phyloP scores from a whole-genome alignment of 64 coral and sea anemone genomes.

The Actinia tenebrosa region DNA sequence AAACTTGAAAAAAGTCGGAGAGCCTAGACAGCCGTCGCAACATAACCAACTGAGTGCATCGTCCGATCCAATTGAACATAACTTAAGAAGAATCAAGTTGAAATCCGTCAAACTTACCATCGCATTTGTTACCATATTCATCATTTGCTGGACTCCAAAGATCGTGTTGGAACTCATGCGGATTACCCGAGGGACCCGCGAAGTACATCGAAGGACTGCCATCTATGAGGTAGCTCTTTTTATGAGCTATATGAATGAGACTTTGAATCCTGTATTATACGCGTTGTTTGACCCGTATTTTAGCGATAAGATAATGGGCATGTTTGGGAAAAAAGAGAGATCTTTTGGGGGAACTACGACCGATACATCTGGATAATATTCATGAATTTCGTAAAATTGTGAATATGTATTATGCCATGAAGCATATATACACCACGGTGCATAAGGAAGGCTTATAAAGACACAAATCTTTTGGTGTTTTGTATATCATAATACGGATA shows the following conservation, averaged over 20 bases:
- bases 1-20: slow-evolving; percentile 44
- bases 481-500: no score
- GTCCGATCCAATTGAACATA: neutral
- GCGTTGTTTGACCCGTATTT: slow-evolving; percentile 54
- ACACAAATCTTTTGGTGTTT: no score
- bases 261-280: slow-evolving; percentile 52
- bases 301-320: neutral
- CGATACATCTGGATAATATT: neutral
- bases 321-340: neutral
- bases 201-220: neutral
- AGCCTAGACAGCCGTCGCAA: neutral
- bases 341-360: neutral
- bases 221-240: slow-evolving; percentile 54
- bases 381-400: no score
- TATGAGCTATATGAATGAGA: slow-evolving; percentile 57
- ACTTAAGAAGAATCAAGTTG: slow-evolving; percentile 27
- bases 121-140: slow-evolving; percentile 25
- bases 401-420: no score
- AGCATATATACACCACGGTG: no score
- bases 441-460: no score
- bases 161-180: slow-evolving; percentile 28
- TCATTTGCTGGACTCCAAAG: slow-evolving; percentile 49
- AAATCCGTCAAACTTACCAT: slow-evolving; percentile 34
- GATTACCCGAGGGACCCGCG: slow-evolving; percentile 15
- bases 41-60: neutral